Evolutionary conservation across 2,797 vertebrate species (phyloP).

Genomic region (Sebastes itinus): DNA sequence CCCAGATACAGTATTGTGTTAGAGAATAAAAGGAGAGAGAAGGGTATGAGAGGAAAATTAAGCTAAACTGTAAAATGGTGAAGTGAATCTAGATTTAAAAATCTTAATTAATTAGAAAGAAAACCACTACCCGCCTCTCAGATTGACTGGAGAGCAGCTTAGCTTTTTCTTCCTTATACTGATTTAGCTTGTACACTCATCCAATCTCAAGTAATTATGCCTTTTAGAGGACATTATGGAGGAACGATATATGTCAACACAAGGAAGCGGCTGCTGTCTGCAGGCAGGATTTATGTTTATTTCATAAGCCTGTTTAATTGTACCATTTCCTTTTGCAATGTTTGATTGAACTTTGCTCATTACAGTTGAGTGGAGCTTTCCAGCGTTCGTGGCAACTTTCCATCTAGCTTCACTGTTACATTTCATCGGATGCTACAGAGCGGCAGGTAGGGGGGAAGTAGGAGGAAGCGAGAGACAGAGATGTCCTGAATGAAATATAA

Average conservation of each 20-base stretch:
- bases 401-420: constrained; percentile 15
- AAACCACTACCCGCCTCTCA: not conserved
- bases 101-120: not conserved
- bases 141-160: not conserved
- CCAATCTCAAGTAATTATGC: constrained; percentile 12
- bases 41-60: not conserved
- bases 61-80: not conserved
- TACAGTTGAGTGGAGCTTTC: constrained; percentile 5
- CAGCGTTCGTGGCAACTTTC: constrained; percentile 5
- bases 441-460: constrained; percentile 3
- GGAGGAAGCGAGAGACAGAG: not conserved
- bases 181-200: not conserved
- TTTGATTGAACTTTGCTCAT: constrained; percentile 29
- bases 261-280: not conserved
- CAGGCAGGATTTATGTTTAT: constrained; percentile 20
- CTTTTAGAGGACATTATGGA: constrained; percentile 25
- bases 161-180: not conserved
- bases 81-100: not conserved
- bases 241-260: constrained; percentile 8
- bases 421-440: constrained; percentile 12
- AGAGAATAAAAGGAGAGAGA: not conserved
- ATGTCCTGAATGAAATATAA: constrained; percentile 34
- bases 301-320: constrained; percentile 33
- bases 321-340: not conserved
- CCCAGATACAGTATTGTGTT: not conserved